phyloP scores from a whole-genome alignment of 1,140 invertebrate species.

The Manduca sexta region DNA sequence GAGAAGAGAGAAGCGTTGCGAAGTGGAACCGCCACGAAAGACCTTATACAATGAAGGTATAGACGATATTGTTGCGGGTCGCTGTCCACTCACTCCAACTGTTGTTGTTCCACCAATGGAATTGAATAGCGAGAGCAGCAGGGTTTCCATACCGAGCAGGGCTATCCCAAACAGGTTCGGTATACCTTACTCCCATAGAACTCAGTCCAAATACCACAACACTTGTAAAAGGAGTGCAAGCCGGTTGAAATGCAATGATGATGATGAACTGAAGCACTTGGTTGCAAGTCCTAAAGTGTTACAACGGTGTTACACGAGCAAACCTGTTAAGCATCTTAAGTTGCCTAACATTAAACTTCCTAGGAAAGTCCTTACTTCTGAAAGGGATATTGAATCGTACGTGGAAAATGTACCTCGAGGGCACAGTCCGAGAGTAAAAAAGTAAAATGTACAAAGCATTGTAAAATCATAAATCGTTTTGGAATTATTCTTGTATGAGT shows the following conservation, averaged over 20 bases:
- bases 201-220: slow-evolving; percentile 18
- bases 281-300: slow-evolving; percentile 4
- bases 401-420: slow-evolving; percentile 6
- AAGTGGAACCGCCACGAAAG: slow-evolving; percentile 1
- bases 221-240: slow-evolving; percentile 8
- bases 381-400: slow-evolving; percentile 29
- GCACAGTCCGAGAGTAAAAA: no score
- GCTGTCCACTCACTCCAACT: background rate
- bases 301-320: background rate
- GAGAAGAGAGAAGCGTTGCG: background rate
- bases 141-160: background rate
- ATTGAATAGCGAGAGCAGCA: no score
- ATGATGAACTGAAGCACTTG: slow-evolving; percentile 3
- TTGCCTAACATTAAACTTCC: slow-evolving; percentile 25
- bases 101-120: no score
- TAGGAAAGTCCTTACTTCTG: slow-evolving; percentile 38
- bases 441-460: no score
- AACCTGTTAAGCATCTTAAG: slow-evolving; percentile 2
- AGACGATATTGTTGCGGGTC: slow-evolving; percentile 13
- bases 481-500: background rate
- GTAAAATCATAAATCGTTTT: no score
- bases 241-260: background rate
- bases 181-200: slow-evolving; percentile 15
- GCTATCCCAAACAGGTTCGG: background rate
- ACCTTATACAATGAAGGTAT: slow-evolving; percentile 30